A percentile compares a stretch with the other conserved stretches of the same genome.
Conservation (phyloP, 2,888 invertebrate species). For the Heliconius charithonia region DNA sequence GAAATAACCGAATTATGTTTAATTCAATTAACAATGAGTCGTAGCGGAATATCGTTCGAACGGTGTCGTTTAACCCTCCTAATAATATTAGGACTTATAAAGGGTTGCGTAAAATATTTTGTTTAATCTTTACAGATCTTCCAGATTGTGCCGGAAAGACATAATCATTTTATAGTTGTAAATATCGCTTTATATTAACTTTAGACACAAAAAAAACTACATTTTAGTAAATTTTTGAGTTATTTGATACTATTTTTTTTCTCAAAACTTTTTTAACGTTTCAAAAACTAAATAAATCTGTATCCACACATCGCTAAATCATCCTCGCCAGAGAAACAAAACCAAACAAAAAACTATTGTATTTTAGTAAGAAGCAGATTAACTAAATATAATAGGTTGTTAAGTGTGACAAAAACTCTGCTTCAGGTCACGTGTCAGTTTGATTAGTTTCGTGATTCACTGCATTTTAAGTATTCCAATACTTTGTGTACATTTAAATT, state of each 20-base stretch:
- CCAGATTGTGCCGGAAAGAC: not conserved
- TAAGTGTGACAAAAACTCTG: slow-evolving; percentile 42
- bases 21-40: slow-evolving; percentile 73
- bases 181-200: not conserved
- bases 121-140: slow-evolving; percentile 5
- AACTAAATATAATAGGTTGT: slow-evolving; percentile 39
- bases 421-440: slow-evolving; percentile 65
- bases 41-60: slow-evolving; percentile 71
- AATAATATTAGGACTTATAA: slow-evolving; percentile 45
- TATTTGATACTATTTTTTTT: not conserved
- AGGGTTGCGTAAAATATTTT: slow-evolving; percentile 31
- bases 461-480: slow-evolving; percentile 52
- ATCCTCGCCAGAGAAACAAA: not conserved
- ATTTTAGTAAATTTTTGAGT: not conserved
- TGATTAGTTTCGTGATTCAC: slow-evolving; percentile 73
- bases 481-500: slow-evolving; percentile 32
- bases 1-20: slow-evolving; percentile 69
- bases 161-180: not conserved
- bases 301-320: not conserved
- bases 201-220: not conserved
- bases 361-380: slow-evolving; percentile 28
- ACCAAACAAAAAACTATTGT: slow-evolving; percentile 17
- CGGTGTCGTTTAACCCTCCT: slow-evolving; percentile 72
- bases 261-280: not conserved
- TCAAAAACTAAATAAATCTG: not conserved